These are phyloP conservation scores for Catocala fraxini DNA, from an alignment of 2,888 invertebrate genomes.

Conservation along the genomic window DNA sequence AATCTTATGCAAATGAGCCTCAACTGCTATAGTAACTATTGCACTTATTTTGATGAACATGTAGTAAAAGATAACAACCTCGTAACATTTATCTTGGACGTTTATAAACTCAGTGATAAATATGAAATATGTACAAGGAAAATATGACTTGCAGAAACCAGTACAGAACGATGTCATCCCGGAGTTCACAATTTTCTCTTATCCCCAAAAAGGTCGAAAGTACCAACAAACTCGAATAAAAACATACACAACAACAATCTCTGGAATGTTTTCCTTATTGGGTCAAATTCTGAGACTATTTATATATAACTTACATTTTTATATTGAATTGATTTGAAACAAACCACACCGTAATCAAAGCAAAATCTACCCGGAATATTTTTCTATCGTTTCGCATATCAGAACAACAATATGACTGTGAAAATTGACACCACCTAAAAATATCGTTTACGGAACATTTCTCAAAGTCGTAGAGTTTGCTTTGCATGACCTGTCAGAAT, in stretches of 20 bases:
- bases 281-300: no score
- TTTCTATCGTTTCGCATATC: neutral
- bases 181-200: no score
- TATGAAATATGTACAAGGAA: neutral
- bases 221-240: no score
- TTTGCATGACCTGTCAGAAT: constrained; percentile 11
- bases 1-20: no score
- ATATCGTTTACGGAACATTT: neutral
- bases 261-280: no score
- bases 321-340: no score
- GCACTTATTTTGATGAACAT: constrained; percentile 1
- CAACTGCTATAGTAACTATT: neutral
- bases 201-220: no score
- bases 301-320: no score
- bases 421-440: neutral
- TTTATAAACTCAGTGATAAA: neutral
- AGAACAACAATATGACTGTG: neutral
- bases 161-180: neutral
- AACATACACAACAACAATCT: no score
- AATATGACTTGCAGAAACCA: neutral
- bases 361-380: no score
- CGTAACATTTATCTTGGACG: neutral
- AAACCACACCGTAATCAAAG: no score
- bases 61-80: neutral
- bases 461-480: neutral